Evolutionary conservation across 2,888 invertebrate species (phyloP).

Genomic region (Timandra comae): DNA sequence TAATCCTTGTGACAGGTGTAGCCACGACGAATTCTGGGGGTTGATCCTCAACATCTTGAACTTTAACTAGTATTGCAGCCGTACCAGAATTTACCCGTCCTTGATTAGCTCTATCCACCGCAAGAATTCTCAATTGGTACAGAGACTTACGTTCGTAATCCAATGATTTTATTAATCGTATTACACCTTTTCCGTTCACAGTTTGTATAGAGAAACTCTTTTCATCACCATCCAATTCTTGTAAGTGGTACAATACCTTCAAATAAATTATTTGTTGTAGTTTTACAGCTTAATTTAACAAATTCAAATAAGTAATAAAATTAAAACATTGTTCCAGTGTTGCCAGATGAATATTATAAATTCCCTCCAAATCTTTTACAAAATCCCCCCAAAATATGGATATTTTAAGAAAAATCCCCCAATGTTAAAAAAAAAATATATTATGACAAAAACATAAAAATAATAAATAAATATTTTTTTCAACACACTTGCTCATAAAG

Average conservation of each 20-base stretch:
- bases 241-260: constrained; percentile 87
- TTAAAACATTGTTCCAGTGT: constrained; percentile 3
- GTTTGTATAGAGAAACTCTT: constrained; percentile 88
- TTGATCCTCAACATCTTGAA: constrained; percentile 92
- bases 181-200: constrained; percentile 88
- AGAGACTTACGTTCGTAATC: constrained; percentile 92
- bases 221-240: constrained; percentile 87
- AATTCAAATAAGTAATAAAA: too few species aligned
- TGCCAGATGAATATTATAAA: too few species aligned
- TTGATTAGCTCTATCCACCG: constrained; percentile 89
- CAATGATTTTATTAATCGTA: constrained; percentile 83
- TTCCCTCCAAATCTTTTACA: too few species aligned
- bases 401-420: too few species aligned
- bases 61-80: constrained; percentile 89
- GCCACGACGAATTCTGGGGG: constrained; percentile 93
- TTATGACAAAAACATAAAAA: constrained; percentile 4
- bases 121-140: constrained; percentile 89
- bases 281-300: too few species aligned
- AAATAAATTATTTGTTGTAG: constrained; percentile 15
- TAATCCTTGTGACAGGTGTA: constrained; percentile 90
- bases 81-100: constrained; percentile 92
- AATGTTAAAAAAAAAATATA: constrained; percentile 2
- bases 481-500: too few species aligned
- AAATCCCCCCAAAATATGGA: too few species aligned
- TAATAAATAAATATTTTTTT: too few species aligned